Conservation (phyloP, 2,888 invertebrate species). For the Tetanocera ferruginea region DNA sequence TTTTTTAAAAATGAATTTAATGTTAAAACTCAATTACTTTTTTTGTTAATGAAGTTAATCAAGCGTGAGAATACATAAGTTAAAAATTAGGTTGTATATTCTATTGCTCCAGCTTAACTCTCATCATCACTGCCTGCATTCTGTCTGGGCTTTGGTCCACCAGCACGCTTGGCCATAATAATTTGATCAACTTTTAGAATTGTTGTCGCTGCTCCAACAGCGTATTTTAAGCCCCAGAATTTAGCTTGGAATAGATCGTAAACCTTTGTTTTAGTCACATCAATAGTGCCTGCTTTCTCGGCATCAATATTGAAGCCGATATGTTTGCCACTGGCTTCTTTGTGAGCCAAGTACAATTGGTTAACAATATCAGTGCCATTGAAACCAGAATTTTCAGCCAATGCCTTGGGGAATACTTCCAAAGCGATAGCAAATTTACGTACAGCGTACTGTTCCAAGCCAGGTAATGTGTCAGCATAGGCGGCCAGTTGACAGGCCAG, state of each 20-base stretch:
- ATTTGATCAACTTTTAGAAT: slow-evolving; percentile 96
- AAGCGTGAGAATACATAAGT: slow-evolving; percentile 3
- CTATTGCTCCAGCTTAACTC: slow-evolving; percentile 69
- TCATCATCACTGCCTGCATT: slow-evolving; percentile 81
- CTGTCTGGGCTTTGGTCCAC: slow-evolving; percentile 89
- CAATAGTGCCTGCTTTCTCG: slow-evolving; percentile 78
- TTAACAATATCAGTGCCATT: slow-evolving; percentile 89
- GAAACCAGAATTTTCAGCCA: slow-evolving; percentile 95
- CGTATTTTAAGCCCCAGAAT: slow-evolving; percentile 95
- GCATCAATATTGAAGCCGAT: slow-evolving; percentile 91
- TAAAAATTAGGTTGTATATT: slow-evolving; percentile 11
- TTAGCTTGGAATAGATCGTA: slow-evolving; percentile 88
- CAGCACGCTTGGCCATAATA: slow-evolving; percentile 97
- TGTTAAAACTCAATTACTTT: slow-evolving; percentile 1
- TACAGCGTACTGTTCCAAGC: slow-evolving; percentile 96
- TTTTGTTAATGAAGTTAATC: slow-evolving; percentile 22
- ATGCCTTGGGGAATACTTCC: slow-evolving; percentile 89
- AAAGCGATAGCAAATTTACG: slow-evolving; percentile 92
- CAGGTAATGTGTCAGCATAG: slow-evolving; percentile 92
- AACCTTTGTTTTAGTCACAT: slow-evolving; percentile 83
- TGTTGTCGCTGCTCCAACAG: slow-evolving; percentile 92
- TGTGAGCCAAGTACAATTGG: slow-evolving; percentile 93
- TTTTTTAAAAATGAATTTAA: not conserved
- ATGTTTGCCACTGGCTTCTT: slow-evolving; percentile 80
- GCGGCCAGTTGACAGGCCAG: slow-evolving; percentile 87